Conservation (phyloP, 2,797 vertebrate genomes). For the Craterocephalus amniculus region DNA sequence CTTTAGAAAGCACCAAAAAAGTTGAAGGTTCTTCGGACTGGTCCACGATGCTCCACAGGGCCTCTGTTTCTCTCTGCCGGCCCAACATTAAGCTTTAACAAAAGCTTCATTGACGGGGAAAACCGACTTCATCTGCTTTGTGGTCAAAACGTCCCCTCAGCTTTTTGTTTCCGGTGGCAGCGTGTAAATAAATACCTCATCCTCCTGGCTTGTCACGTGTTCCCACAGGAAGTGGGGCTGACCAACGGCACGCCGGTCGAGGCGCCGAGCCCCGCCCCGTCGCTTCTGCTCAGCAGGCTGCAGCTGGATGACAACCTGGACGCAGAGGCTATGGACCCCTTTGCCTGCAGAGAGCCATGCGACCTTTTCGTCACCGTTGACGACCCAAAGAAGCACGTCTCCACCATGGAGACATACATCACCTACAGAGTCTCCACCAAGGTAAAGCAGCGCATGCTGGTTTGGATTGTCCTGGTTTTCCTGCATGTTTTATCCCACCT, state of each 20-base stretch:
- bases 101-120: constrained; percentile 53
- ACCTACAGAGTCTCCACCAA: constrained; percentile 97
- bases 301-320: constrained; percentile 94
- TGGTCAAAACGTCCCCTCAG: constrained; percentile 29
- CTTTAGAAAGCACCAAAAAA: not conserved
- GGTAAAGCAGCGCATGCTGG: constrained; percentile 70
- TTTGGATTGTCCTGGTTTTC: not conserved
- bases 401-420: constrained; percentile 99
- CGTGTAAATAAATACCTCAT: constrained; percentile 20
- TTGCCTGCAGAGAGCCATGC: constrained; percentile 85
- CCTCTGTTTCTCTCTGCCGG: constrained; percentile 15
- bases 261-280: constrained; percentile 91
- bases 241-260: constrained; percentile 93
- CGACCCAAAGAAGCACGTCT: constrained; percentile 97
- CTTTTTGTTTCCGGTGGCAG: constrained; percentile 49
- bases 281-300: constrained; percentile 93
- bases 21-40: too few relatives aligned
- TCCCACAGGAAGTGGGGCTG: constrained; percentile 87
- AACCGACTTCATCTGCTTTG: constrained; percentile 32
- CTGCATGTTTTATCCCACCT: not conserved
- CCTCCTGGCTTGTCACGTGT: constrained; percentile 21
- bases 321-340: constrained; percentile 87
- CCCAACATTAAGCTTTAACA: constrained; percentile 53
- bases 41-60: constrained; percentile 14
- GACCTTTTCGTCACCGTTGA: constrained; percentile 97